A percentile compares a stretch with the other conserved stretches of the same genome.
phyloP scores from a whole-genome alignment of 2,113 vertebrate genomes.

The Jaculus jaculus region DNA sequence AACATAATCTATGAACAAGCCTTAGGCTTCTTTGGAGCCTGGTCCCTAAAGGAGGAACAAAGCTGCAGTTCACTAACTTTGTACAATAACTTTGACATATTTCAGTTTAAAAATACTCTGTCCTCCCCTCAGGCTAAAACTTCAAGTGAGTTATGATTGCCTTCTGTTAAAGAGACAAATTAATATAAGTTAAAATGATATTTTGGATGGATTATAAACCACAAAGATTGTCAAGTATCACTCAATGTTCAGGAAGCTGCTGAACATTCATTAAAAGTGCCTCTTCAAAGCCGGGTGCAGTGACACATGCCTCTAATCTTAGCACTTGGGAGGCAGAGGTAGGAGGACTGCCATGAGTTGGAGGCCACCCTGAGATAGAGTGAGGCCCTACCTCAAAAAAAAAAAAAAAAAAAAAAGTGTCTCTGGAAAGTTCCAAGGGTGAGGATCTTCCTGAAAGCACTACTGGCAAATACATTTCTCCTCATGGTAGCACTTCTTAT shows the following conservation, averaged over 20 bases:
- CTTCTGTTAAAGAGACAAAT: slow-evolving; percentile 30
- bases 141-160: neutral
- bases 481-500: neutral
- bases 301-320: too few species aligned
- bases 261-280: slow-evolving; percentile 33
- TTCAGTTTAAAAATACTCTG: slow-evolving; percentile 49
- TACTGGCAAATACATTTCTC: neutral
- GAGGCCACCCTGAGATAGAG: too few species aligned
- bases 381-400: too few species aligned
- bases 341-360: too few species aligned
- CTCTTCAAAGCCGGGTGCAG: neutral
- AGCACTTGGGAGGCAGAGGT: too few species aligned
- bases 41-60: neutral
- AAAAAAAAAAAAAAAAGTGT: neutral
- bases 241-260: slow-evolving; percentile 31
- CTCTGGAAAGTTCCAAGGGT: slow-evolving; percentile 35
- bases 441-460: slow-evolving; percentile 49
- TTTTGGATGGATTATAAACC: slow-evolving; percentile 52
- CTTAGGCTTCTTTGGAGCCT: neutral
- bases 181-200: slow-evolving; percentile 62
- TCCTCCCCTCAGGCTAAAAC: slow-evolving; percentile 36
- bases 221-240: slow-evolving; percentile 56
- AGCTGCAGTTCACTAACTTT: slow-evolving; percentile 14
- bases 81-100: slow-evolving; percentile 19
- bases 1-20: neutral